Evolutionary conservation across 2,888 invertebrate species (phyloP).

Genomic region (Chromoteleia sp.): DNA sequence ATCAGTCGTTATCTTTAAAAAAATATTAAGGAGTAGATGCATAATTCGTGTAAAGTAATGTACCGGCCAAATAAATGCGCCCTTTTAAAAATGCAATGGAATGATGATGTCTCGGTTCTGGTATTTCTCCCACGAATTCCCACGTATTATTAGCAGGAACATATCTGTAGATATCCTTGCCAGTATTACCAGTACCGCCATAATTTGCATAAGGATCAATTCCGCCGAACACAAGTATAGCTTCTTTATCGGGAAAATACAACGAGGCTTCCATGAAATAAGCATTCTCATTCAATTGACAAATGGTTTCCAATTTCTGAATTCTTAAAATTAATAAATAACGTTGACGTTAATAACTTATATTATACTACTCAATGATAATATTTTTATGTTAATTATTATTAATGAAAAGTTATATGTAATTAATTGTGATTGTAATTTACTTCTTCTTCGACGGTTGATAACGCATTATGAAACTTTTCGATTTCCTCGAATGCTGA

Average conservation of each 20-base stretch:
- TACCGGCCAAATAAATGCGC: slow-evolving; percentile 89
- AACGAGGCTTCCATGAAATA: slow-evolving; percentile 86
- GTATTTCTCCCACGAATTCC: slow-evolving; percentile 89
- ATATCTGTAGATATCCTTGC: slow-evolving; percentile 88
- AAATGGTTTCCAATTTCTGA: slow-evolving; percentile 72
- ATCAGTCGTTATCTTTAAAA: slow-evolving; percentile 44
- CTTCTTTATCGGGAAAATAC: slow-evolving; percentile 87
- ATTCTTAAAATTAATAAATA: slow-evolving; percentile 44
- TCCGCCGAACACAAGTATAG: slow-evolving; percentile 89
- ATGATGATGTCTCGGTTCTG: slow-evolving; percentile 90
- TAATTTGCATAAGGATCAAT: slow-evolving; percentile 88
- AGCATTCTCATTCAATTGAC: slow-evolving; percentile 80
- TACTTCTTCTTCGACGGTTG: slow-evolving; percentile 35
- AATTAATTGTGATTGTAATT: too few species aligned
- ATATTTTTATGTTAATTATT: neutral
- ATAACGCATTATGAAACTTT: slow-evolving; percentile 33
- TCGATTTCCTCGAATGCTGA: slow-evolving; percentile 39
- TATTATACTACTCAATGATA: too few species aligned
- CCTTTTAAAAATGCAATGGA: slow-evolving; percentile 88
- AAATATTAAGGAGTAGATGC: slow-evolving; percentile 31
- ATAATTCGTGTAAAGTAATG: slow-evolving; percentile 41
- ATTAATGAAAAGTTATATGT: too few species aligned
- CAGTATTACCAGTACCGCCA: slow-evolving; percentile 86
- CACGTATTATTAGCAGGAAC: slow-evolving; percentile 87
- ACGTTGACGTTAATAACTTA: slow-evolving; percentile 4